Evolutionary conservation across 2,888 invertebrate genomes (phyloP), one percentile per base, ranked within the genome.

Genomic region (Athalia rosae): DNA sequence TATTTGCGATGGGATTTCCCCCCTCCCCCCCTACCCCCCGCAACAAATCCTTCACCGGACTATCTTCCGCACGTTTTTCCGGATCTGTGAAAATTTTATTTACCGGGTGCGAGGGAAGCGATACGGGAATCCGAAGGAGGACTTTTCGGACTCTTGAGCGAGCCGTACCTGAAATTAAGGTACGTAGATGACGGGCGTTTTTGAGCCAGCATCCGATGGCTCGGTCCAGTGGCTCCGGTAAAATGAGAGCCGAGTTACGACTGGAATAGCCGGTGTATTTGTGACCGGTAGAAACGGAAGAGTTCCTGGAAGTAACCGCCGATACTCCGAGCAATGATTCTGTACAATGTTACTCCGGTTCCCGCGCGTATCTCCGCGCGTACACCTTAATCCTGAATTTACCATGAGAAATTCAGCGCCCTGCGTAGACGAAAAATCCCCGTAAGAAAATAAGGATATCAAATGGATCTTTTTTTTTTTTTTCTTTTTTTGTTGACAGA

Each of bases 221-320:
- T 59, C 67, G 77, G 77, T 76, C 64, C 77, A 73, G 13, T 77
- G 66, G n/a, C 64, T 66, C 28, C 59, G 59, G 61, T 71, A 74
- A 76, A 67, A 79, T 58, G 62, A 67, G 78, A 74, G 58, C 13
- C 43, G 45, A 43, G 45, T 43, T 48, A 58, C 71, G 71, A 56
- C 58, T 56, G 58, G 56, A 71, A 50, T 50, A 48, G 74, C 43
- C 58, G 41, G n/a, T 73, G 45, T 41, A 43, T 13, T 47, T 11
- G 48, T 48, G 59, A 45, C 48, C 41, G 15, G 45, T n/a, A 66
- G 66, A 43, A 48, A 9, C 59, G 77, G 77, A 73, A 77, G 77
- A 77, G 63, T 79, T 79, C 77, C 63, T 48, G 59, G 79, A 79
- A 77, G 77, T 61, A 45, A 15, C 71, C 71, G 43, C 58, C 58